Evolutionary conservation across 2,888 invertebrate genomes (phyloP), one percentile per base, ranked within the genome.

Genomic region (Herminia tarsipennalis): DNA sequence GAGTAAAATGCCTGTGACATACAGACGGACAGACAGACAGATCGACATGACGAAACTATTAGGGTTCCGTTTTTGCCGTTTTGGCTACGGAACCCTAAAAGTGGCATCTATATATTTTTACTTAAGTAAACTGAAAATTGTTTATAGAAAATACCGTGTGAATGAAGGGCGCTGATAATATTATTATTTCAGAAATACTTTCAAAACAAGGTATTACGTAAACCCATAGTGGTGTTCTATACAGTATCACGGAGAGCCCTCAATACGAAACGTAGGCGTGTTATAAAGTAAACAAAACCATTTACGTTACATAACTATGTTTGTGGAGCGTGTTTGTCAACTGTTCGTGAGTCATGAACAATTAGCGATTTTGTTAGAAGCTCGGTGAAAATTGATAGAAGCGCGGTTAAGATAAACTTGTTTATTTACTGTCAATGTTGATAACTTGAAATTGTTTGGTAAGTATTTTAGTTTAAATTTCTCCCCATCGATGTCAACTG

Each of bases 261-360:
- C 33, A 18, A 36, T 36, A 28, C 24, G 24, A 28, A 39, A 41
- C 28, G 45, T 29, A 37, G 34, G 39, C 43, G 41, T 45, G 53
- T 45, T 41, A 13, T 38, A 35, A 30, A 21, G 57, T 46, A 62
- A 56, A 65, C 57, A 65, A 43, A 65, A 53, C 57, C 57, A 61
- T 57, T 46, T 56, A 46, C 22, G 40, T 65, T 47, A 43, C 42
- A 21, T 51, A 51, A 64, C 44, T 14, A 45, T 34, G 55, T 54
- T 51, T 46, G 45, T 22, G 18, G 10, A 25, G 21, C 43, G 34
- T 48, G 43, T 57, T 62, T 52, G 59, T 56, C 59, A 59, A 51
- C 34, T 27, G 46, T 28, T 55, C 52, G 47, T 46, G 59, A 48
- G 53, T 25, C 52, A 42, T 64, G 53, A 56, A 17, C 45, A 56